These are phyloP conservation scores for Eretmochelys imbricata DNA, from an alignment of 2,113 vertebrate genomes.

Conservation along the genomic window DNA sequence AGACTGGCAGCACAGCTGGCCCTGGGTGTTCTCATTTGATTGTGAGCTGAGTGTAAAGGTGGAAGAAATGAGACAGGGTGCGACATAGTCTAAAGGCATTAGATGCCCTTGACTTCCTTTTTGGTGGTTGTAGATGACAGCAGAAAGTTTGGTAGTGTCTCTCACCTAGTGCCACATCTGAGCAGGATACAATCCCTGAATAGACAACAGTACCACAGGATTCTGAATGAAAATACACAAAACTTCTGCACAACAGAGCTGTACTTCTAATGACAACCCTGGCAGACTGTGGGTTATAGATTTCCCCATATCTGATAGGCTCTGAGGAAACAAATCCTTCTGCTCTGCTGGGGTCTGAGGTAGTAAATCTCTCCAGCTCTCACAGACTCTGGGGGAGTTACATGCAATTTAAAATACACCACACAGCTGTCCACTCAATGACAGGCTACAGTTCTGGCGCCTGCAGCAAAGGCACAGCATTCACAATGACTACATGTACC, in stretches of 20 bases:
- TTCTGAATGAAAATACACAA: rapidly evolving
- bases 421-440: neutral
- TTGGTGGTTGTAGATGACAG: neutral
- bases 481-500: neutral
- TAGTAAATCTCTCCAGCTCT: neutral
- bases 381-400: neutral
- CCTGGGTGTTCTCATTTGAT: neutral
- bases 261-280: rapidly evolving
- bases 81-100: neutral
- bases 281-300: neutral
- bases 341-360: neutral
- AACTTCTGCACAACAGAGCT: neutral
- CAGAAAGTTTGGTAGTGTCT: neutral
- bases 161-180: neutral
- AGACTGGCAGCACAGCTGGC: neutral
- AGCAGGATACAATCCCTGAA: neutral
- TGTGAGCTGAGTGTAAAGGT: neutral
- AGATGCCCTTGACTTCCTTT: neutral
- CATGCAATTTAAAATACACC: neutral
- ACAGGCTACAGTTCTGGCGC: neutral
- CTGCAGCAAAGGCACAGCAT: neutral
- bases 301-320: neutral
- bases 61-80: neutral
- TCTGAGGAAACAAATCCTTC: neutral
- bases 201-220: rapidly evolving